Conservation (phyloP, 2,113 vertebrate genomes). For the Pica pica region DNA sequence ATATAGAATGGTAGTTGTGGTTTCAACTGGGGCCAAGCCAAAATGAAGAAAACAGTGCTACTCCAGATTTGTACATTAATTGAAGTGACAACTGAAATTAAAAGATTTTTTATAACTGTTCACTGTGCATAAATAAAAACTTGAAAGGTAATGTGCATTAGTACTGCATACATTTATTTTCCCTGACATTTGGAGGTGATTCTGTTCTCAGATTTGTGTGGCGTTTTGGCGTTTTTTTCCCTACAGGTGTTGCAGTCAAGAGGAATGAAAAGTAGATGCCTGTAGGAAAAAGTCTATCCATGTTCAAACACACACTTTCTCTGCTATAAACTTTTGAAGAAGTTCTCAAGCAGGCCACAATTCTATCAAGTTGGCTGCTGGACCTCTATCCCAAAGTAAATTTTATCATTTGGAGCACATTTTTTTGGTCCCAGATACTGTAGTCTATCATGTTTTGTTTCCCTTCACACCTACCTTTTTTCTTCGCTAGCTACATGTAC, state of each 20-base stretch:
- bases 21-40: constrained; percentile 10
- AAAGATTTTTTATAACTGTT: constrained; percentile 18
- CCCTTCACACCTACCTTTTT: neutral
- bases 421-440: neutral
- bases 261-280: neutral
- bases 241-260: neutral
- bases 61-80: constrained; percentile 20
- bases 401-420: neutral
- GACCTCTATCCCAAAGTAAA: neutral
- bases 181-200: neutral
- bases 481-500: neutral
- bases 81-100: constrained; percentile 32
- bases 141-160: neutral
- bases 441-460: neutral
- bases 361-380: neutral
- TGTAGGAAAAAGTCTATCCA: neutral
- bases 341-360: neutral
- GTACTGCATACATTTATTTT: neutral
- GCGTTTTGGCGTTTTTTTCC: neutral
- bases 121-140: neutral
- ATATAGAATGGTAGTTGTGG: neutral
- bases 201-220: neutral
- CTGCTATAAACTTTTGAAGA: neutral
- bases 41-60: constrained; percentile 35
- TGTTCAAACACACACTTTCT: neutral